Base-by-base conservation (phyloP, 2,113 vertebrate genomes). In the Henicopernis longicauda region DNA sequence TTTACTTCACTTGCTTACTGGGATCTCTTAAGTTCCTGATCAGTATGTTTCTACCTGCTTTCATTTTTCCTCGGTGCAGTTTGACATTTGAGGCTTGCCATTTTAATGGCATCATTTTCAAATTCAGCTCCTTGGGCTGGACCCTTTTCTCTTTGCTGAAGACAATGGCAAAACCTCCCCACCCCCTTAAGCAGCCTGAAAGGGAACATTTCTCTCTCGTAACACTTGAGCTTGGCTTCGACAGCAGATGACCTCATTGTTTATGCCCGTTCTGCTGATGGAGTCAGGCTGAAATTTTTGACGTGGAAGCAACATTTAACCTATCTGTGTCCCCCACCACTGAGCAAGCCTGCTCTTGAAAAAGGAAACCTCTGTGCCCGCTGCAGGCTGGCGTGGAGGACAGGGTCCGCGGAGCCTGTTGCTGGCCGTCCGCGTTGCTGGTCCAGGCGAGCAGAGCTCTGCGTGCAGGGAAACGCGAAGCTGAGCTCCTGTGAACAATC, bases 161-260 rank as follows among this genome's bases (percentile, higher is more conserved):
- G 63, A 29, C 42, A 12, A 4, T 2, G 7, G 25, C 67, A 52
- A 31, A 81, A 20, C 26, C 32, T 25, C 22, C 47, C 22, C 8
- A 21, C 10, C 40, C 11, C 40, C 45, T 18, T 14, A 2, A 23
- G 38, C 59, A 13, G 6, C 8, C 7, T 0, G 54, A 49, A 27
- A 25, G 47, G 77, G 36, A 17, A 8, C 0, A 0, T 13, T 49
- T 5, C 25, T 65, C 17, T 67, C 18, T 27, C 7, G 25, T 7
- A 23, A 4, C 1, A 6, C 45, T 25, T 16, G 72, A 32, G 45
- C 49, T 31, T 18, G 45, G 40, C 4, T 6, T 38, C 5, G 5
- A 10, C 54, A 45, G 44, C 31, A 32, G 54, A 5, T 36, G 27
- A 16, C 13, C 27, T n/a, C 6, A 1, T 21, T 6, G 10, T 7